These are phyloP conservation scores for Tadarida brasiliensis DNA, from an alignment of 2,797 vertebrate species.

Conservation along the genomic window DNA sequence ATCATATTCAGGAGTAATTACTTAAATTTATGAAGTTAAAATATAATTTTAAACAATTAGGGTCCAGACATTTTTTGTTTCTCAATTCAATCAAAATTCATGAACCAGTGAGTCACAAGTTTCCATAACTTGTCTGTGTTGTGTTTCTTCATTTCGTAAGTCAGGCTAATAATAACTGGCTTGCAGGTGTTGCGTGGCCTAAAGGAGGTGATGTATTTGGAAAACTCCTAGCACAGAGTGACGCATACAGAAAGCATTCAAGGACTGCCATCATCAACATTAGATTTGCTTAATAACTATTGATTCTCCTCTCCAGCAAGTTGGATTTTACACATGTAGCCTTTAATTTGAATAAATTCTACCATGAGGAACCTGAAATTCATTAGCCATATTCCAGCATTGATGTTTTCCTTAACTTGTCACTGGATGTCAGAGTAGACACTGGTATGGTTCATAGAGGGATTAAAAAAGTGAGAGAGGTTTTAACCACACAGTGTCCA, in stretches of 20 bases:
- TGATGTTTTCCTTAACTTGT: background rate
- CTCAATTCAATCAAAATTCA: background rate
- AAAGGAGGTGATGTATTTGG: background rate
- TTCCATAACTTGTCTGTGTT: background rate
- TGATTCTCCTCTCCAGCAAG: background rate
- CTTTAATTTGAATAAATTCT: conserved; percentile 23
- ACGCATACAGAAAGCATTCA: background rate
- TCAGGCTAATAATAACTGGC: background rate
- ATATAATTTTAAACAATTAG: background rate
- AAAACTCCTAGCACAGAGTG: background rate
- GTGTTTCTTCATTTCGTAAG: background rate
- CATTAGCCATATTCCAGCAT: background rate
- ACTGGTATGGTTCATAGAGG: background rate
- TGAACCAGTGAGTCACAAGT: background rate
- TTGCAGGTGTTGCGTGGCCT: background rate
- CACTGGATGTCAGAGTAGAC: background rate
- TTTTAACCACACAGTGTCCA: background rate
- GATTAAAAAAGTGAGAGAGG: background rate
- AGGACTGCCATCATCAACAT: background rate
- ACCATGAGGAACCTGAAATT: background rate
- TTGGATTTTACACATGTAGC: background rate
- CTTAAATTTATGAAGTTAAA: background rate
- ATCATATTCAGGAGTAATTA: conserved; percentile 31
- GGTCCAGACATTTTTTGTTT: conserved; percentile 2
- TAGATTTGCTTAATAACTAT: background rate